Conservation (phyloP, 2,797 vertebrate genomes). For the Buceros bicornis region DNA sequence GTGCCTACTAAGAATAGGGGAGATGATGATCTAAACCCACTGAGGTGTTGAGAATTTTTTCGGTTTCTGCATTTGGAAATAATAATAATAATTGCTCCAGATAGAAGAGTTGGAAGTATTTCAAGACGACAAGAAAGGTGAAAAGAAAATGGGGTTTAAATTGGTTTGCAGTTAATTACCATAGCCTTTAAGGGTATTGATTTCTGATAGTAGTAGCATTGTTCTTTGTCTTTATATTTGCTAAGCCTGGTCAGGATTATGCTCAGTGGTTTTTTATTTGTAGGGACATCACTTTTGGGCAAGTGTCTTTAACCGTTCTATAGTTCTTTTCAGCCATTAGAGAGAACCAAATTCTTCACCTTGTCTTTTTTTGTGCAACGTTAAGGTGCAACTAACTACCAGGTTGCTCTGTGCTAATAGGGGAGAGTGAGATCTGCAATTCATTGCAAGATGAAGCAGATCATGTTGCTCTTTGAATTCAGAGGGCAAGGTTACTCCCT, state of each 20-base stretch:
- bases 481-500: neutral
- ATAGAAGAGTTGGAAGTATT: conserved; percentile 44
- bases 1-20: neutral
- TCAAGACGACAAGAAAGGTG: neutral
- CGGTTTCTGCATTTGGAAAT: neutral
- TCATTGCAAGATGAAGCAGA: neutral
- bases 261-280: neutral
- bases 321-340: neutral
- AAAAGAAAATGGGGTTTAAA: conserved; percentile 57
- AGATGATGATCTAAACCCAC: neutral
- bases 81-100: neutral
- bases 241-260: neutral
- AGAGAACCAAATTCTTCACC: neutral
- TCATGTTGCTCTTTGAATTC: neutral
- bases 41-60: neutral
- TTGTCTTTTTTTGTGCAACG: neutral
- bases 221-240: conserved; percentile 32
- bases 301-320: neutral
- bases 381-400: neutral
- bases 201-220: conserved; percentile 38
- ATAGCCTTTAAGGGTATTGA: conserved; percentile 54
- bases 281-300: neutral
- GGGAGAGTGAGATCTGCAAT: neutral
- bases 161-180: conserved; percentile 65
- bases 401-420: neutral